Conservation (phyloP, 2,113 vertebrate genomes). For the Silurus meridionalis region DNA sequence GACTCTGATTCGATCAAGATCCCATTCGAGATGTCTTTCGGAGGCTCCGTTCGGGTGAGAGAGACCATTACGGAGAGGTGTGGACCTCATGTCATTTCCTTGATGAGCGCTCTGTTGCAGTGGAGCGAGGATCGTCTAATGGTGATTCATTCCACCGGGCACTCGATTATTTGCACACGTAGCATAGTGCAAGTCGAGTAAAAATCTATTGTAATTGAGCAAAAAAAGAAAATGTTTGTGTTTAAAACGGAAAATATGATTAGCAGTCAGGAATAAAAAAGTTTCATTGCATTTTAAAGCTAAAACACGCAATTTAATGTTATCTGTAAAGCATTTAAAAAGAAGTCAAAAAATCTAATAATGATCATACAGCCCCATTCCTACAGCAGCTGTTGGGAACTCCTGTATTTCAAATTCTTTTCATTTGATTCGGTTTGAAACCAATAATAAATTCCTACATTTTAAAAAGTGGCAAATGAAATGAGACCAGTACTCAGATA, state of each 20-base stretch:
- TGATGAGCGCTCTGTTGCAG: slow-evolving; percentile 6
- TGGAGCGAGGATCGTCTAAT: background rate
- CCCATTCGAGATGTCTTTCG: slow-evolving; percentile 26
- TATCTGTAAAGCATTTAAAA: background rate
- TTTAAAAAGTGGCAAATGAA: no score
- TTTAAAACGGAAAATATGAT: no score
- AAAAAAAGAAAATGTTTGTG: no score
- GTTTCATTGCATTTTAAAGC: no score
- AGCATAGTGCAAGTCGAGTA: background rate
- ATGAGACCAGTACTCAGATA: no score
- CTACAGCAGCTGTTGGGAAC: background rate
- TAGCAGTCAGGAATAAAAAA: no score
- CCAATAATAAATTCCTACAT: no score
- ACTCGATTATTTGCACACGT: background rate
- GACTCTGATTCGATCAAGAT: slow-evolving; percentile 38
- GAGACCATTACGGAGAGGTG: slow-evolving; percentile 22
- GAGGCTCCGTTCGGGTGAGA: slow-evolving; percentile 23
- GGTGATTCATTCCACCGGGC: slow-evolving; percentile 3
- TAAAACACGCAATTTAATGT: background rate
- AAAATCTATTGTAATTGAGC: background rate
- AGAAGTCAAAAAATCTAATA: background rate
- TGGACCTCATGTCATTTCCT: slow-evolving; percentile 37
- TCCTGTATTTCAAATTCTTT: background rate
- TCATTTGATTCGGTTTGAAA: background rate
- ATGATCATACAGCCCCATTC: background rate